Evolutionary conservation across 2,888 invertebrate species (phyloP).

Genomic region (Cordilura impudica): DNA sequence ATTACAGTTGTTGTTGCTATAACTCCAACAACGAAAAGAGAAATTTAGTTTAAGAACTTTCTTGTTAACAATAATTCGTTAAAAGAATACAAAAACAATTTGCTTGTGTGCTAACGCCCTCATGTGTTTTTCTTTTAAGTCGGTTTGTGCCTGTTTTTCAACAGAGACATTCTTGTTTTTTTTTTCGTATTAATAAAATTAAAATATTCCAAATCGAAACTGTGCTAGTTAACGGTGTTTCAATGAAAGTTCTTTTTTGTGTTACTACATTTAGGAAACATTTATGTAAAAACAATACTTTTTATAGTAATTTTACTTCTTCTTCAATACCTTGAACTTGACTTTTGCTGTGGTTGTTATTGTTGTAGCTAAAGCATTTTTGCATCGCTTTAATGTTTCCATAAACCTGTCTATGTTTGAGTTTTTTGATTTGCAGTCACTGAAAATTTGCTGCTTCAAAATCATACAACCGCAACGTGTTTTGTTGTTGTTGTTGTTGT

Average conservation of each 20-base stretch:
- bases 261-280: no score
- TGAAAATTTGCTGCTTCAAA: slow-evolving; percentile 14
- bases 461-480: slow-evolving; percentile 8
- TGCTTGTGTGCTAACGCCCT: slow-evolving; percentile 1
- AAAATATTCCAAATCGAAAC: slow-evolving; percentile 4
- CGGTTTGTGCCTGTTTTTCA: neutral
- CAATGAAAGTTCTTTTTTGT: slow-evolving; percentile 33
- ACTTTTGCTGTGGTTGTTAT: slow-evolving; percentile 23
- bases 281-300: neutral
- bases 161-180: neutral
- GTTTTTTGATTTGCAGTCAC: slow-evolving; percentile 15
- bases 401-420: slow-evolving; percentile 32
- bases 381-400: neutral
- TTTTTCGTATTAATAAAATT: neutral
- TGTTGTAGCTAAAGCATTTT: neutral
- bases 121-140: neutral
- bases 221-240: slow-evolving; percentile 34
- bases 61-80: neutral
- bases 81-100: neutral
- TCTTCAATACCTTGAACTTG: slow-evolving; percentile 57
- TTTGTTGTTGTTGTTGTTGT: slow-evolving; percentile 20
- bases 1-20: neutral
- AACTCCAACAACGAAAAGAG: slow-evolving; percentile 25
- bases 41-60: slow-evolving; percentile 24
- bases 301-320: neutral